Conservation (phyloP, 2,797 vertebrate species). For the Pseudomugil gertrudae region DNA sequence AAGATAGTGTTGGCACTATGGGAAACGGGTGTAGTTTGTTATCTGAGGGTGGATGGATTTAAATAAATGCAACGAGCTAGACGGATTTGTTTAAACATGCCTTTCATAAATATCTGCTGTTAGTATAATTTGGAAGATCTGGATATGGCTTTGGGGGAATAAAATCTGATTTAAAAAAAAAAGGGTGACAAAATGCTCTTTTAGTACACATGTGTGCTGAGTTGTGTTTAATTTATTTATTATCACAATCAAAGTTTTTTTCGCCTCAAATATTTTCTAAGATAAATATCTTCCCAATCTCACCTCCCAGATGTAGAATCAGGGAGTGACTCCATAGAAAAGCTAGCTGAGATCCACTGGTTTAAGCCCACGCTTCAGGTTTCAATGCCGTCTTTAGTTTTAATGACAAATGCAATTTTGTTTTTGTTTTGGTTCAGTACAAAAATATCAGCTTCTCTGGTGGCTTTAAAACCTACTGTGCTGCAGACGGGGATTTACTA, state of each 20-base stretch:
- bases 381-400: slow-evolving; percentile 2
- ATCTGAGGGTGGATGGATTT: slow-evolving; percentile 1
- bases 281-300: slow-evolving; percentile 11
- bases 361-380: neutral
- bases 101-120: neutral
- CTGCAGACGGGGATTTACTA: no score
- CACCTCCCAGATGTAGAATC: slow-evolving; percentile 4
- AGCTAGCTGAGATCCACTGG: neutral
- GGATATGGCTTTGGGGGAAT: neutral
- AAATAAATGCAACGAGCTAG: slow-evolving; percentile 2
- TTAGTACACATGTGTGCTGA: neutral
- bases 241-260: neutral
- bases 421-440: slow-evolving; percentile 11
- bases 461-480: slow-evolving; percentile 4
- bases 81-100: slow-evolving; percentile 13
- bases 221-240: neutral
- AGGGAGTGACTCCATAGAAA: slow-evolving; percentile 11
- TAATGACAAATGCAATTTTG: neutral
- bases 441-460: slow-evolving; percentile 35
- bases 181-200: neutral
- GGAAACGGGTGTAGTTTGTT: neutral
- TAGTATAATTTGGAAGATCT: neutral
- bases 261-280: neutral
- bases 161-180: neutral
- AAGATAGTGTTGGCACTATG: neutral